phyloP scores from a whole-genome alignment of 2,113 vertebrate genomes.

The Spermophilus dauricus region DNA sequence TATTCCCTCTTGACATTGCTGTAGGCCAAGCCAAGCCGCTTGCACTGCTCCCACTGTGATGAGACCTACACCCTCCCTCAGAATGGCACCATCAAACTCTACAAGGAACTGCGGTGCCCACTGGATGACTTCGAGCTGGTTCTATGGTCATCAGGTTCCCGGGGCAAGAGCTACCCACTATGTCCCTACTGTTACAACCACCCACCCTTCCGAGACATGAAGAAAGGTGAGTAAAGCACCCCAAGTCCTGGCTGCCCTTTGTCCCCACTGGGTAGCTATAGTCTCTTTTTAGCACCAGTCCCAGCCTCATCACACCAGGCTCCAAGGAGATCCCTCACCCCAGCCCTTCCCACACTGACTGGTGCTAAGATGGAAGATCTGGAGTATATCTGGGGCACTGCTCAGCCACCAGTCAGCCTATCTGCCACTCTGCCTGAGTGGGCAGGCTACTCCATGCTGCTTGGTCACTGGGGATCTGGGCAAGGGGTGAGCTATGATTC shows the following conservation, averaged over 20 bases:
- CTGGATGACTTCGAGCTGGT: constrained; percentile 98
- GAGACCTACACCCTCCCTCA: constrained; percentile 98
- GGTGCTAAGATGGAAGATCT: background rate
- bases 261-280: background rate
- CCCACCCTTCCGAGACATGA: constrained; percentile 98
- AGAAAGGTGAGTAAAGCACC: constrained; percentile 92
- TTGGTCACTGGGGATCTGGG: background rate
- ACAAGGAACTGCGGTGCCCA: constrained; percentile 97
- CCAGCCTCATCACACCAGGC: background rate
- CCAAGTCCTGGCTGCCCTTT: background rate
- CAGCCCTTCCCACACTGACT: too few species aligned
- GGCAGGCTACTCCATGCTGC: background rate
- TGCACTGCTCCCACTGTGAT: constrained; percentile 98
- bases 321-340: background rate
- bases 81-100: constrained; percentile 98
- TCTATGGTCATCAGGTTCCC: constrained; percentile 96
- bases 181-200: constrained; percentile 99
- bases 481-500: too few species aligned
- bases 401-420: background rate
- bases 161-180: constrained; percentile 97
- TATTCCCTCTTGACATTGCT: background rate
- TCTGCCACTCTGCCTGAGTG: background rate
- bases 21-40: constrained; percentile 96
- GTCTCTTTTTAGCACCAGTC: background rate
- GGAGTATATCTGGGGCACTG: too few species aligned